Evolutionary conservation across 2,113 vertebrate genomes (phyloP).

Genomic region (Rhinogobius similis): DNA sequence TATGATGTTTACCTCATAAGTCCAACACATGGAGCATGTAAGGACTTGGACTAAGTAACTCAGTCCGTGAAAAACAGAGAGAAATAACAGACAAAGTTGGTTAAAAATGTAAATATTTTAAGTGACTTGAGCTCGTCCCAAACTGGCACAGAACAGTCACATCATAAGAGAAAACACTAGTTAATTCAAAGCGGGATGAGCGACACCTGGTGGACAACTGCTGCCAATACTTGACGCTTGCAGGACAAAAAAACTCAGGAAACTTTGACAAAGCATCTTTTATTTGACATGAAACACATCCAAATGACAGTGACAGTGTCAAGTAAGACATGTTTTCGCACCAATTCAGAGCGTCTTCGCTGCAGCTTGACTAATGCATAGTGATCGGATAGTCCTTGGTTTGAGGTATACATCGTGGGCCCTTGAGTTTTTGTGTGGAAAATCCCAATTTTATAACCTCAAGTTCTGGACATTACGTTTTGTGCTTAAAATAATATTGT

Average conservation of each 20-base stretch:
- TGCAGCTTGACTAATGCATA: slow-evolving; percentile 73
- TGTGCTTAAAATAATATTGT: slow-evolving; percentile 69
- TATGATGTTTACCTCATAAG: background rate
- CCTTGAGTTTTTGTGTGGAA: slow-evolving; percentile 61
- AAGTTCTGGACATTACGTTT: slow-evolving; percentile 52
- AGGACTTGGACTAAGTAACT: background rate
- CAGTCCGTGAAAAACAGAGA: no score
- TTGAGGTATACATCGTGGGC: slow-evolving; percentile 75
- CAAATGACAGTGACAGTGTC: slow-evolving; percentile 70
- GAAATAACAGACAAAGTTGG: background rate
- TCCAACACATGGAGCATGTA: background rate
- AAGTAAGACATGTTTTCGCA: slow-evolving; percentile 71
- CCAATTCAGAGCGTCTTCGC: slow-evolving; percentile 62
- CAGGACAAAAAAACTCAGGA: background rate
- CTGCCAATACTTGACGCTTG: slow-evolving; percentile 6
- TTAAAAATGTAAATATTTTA: background rate
- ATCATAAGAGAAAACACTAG: background rate
- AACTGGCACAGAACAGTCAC: background rate
- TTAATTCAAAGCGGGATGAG: slow-evolving; percentile 1
- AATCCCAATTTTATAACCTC: slow-evolving; percentile 59
- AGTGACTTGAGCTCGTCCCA: background rate
- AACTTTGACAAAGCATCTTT: slow-evolving; percentile 64
- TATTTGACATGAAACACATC: slow-evolving; percentile 75
- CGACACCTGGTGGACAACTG: slow-evolving; percentile 47
- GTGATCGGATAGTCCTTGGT: slow-evolving; percentile 64